Conservation (phyloP, 2,113 vertebrate genomes). For the Pygoscelis adeliae region DNA sequence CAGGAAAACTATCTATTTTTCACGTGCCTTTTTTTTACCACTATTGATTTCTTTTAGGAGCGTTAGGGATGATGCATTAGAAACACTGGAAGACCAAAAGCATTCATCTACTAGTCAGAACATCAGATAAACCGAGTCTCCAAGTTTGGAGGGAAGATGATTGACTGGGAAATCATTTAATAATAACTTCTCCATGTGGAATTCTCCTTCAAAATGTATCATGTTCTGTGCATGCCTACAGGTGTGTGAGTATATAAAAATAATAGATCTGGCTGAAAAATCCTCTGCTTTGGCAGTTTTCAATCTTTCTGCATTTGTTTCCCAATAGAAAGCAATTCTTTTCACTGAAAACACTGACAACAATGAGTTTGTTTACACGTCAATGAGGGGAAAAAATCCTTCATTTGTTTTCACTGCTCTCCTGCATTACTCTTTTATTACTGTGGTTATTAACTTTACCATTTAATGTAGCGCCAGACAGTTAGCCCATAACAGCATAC, state of each 20-base stretch:
- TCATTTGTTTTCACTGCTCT: not conserved
- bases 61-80: not conserved
- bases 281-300: constrained; percentile 37
- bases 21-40: not conserved
- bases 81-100: constrained; percentile 14
- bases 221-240: constrained; percentile 27
- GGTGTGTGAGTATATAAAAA: constrained; percentile 42
- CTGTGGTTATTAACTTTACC: not conserved
- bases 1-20: constrained; percentile 33
- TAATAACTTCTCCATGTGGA: constrained; percentile 35
- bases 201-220: constrained; percentile 47
- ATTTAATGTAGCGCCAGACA: not conserved
- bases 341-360: not conserved
- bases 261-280: constrained; percentile 33
- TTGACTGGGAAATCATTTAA: constrained; percentile 58
- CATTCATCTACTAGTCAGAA: constrained; percentile 19
- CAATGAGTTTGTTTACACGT: constrained; percentile 34
- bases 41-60: constrained; percentile 7
- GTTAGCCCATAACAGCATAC: not conserved
- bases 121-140: not conserved
- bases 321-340: constrained; percentile 17
- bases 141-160: constrained; percentile 17
- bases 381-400: not conserved
- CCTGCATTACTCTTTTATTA: not conserved
- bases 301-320: constrained; percentile 35